Evolutionary conservation across 2,888 invertebrate species (phyloP).

Genomic region (Labia minor): DNA sequence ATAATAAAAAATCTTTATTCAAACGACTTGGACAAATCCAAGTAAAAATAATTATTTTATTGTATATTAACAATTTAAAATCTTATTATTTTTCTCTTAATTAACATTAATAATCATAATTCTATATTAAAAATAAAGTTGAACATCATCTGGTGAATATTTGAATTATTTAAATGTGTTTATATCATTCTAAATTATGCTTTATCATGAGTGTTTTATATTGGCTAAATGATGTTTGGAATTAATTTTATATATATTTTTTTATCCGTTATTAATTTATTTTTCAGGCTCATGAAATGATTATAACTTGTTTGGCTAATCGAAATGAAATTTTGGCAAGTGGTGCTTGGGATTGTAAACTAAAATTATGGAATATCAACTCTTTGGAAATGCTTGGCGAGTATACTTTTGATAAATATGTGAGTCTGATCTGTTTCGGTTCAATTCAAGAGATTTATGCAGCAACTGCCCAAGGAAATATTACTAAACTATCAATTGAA

Average conservation of each 20-base stretch:
- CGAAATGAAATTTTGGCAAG: slow-evolving; percentile 34
- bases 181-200: too few relatives aligned
- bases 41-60: too few relatives aligned
- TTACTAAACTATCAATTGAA: not conserved
- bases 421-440: not conserved
- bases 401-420: not conserved
- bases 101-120: too few relatives aligned
- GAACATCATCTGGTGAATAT: too few relatives aligned
- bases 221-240: too few relatives aligned
- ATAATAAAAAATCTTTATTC: slow-evolving; percentile 39
- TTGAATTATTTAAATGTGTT: too few relatives aligned
- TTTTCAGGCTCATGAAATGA: slow-evolving; percentile 39
- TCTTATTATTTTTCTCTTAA: slow-evolving; percentile 13
- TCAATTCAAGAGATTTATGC: not conserved
- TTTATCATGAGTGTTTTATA: too few relatives aligned
- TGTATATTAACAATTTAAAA: slow-evolving; percentile 25
- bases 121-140: too few relatives aligned
- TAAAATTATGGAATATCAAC: slow-evolving; percentile 39
- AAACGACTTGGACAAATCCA: slow-evolving; percentile 44
- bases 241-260: slow-evolving; percentile 19
- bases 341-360: slow-evolving; percentile 40
- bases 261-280: slow-evolving; percentile 17
- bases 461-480: not conserved
- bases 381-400: slow-evolving; percentile 25
- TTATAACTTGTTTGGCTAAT: slow-evolving; percentile 38